Percentiles rank a stretch among this genome's conserved stretches.
Conservation (phyloP, 2,113 vertebrate genomes). For the Chelonoidis abingdonii region DNA sequence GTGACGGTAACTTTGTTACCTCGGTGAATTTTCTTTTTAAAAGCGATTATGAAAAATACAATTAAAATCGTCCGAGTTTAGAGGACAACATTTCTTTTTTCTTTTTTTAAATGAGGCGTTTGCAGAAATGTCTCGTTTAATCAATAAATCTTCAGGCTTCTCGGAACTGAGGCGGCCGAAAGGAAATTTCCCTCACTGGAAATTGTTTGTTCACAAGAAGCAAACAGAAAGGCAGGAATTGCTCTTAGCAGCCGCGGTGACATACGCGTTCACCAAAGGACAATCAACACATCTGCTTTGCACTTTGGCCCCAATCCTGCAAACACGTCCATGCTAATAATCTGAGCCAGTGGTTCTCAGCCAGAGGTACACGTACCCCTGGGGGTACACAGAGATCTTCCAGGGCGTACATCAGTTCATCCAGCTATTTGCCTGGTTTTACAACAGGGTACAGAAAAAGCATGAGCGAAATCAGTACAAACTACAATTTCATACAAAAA, state of each 20-base stretch:
- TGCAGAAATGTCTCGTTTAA: not conserved
- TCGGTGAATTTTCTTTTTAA: not conserved
- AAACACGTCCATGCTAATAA: not conserved
- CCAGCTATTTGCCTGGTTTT: too few species aligned
- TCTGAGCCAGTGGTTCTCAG: not conserved
- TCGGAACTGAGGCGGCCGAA: not conserved
- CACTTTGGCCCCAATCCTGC: not conserved
- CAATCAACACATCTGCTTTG: not conserved
- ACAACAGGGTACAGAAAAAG: too few species aligned
- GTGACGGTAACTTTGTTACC: not conserved
- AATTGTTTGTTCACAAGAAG: not conserved
- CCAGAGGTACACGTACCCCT: too few species aligned
- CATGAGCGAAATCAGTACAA: too few species aligned
- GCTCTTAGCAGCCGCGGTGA: not conserved
- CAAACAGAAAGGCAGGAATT: not conserved
- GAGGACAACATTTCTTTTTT: not conserved
- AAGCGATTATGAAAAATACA: not conserved
- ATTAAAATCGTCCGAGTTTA: not conserved
- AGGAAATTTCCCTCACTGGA: not conserved
- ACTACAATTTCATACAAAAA: too few species aligned
- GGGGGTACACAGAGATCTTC: too few species aligned
- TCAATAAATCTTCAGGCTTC: not conserved
- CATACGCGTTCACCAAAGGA: not conserved
- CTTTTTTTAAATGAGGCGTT: not conserved
- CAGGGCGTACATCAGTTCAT: too few species aligned